A percentile compares a stretch with the other conserved stretches of the same genome.
Conservation (phyloP, 1,140 invertebrate species). For the Caenorhabditis tropicalis region DNA sequence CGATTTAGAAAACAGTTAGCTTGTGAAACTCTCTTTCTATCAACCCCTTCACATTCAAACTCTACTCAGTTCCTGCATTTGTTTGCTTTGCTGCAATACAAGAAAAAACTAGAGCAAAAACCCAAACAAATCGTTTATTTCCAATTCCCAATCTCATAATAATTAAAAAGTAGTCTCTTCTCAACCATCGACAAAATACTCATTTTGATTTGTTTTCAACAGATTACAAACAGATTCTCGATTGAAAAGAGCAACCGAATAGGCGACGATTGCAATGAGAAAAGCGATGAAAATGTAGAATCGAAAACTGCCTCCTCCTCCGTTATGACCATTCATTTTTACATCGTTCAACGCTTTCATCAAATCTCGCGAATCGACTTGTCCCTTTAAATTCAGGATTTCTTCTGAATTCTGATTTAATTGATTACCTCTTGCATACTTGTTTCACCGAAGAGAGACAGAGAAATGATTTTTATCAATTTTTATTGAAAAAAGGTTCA, state of each 20-base stretch:
- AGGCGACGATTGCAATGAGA: neutral
- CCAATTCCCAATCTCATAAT: no score
- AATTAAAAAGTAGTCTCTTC: no score
- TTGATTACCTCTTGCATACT: neutral
- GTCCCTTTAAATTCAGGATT: neutral
- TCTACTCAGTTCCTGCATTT: no score
- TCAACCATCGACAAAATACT: neutral
- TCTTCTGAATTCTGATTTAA: neutral
- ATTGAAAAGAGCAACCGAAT: neutral
- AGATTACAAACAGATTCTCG: constrained; percentile 23
- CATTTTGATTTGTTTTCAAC: constrained; percentile 1
- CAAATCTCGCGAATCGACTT: neutral
- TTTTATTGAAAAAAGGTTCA: neutral
- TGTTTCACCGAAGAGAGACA: neutral
- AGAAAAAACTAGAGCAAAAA: no score
- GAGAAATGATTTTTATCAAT: neutral
- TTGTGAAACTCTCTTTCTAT: no score
- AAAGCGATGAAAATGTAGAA: constrained; percentile 30
- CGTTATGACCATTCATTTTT: neutral
- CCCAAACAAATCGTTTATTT: no score
- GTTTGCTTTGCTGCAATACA: no score
- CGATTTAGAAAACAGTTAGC: no score
- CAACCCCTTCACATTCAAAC: no score
- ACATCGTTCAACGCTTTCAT: neutral
- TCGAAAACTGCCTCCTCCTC: neutral